Conservation (phyloP, 2,797 vertebrate species). For the Mus minutoides region DNA sequence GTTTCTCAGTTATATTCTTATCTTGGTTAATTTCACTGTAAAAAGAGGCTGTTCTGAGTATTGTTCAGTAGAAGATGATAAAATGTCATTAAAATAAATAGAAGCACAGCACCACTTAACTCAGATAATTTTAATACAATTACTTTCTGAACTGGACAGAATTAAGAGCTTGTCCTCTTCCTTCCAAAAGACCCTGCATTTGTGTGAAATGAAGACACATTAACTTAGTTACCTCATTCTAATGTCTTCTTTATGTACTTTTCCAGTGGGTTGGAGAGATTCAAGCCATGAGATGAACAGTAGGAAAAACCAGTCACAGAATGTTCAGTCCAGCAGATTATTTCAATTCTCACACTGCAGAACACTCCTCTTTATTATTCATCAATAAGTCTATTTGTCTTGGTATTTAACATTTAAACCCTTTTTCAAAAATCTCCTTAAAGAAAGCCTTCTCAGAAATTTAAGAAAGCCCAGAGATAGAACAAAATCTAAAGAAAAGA, state of each 20-base stretch:
- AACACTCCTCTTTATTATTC: not conserved
- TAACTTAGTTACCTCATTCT: not conserved
- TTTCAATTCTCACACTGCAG: not conserved
- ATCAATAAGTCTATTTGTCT: slow-evolving; percentile 29
- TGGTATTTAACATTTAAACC: slow-evolving; percentile 37
- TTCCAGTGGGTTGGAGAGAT: not conserved
- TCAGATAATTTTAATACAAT: not conserved
- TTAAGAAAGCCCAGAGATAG: not conserved
- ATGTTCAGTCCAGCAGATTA: not conserved
- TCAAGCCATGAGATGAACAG: not conserved
- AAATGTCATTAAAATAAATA: slow-evolving; percentile 1
- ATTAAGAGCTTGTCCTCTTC: not conserved
- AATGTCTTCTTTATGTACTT: not conserved
- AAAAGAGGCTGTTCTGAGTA: not conserved
- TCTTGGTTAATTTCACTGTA: not conserved
- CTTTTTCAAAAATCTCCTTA: not conserved
- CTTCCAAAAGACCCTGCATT: not conserved
- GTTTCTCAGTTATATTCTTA: not conserved
- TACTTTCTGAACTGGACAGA: not conserved
- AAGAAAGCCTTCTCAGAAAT: not conserved
- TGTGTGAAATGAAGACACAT: slow-evolving; percentile 11
- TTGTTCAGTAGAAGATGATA: not conserved
- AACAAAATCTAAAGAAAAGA: slow-evolving; percentile 50
- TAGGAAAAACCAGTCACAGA: not conserved
- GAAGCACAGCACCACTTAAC: slow-evolving; percentile 1